A percentile compares a stretch with the other conserved stretches of the same genome.
Evolutionary conservation across 2,113 vertebrate genomes (phyloP).

Genomic region (Larimichthys crocea): DNA sequence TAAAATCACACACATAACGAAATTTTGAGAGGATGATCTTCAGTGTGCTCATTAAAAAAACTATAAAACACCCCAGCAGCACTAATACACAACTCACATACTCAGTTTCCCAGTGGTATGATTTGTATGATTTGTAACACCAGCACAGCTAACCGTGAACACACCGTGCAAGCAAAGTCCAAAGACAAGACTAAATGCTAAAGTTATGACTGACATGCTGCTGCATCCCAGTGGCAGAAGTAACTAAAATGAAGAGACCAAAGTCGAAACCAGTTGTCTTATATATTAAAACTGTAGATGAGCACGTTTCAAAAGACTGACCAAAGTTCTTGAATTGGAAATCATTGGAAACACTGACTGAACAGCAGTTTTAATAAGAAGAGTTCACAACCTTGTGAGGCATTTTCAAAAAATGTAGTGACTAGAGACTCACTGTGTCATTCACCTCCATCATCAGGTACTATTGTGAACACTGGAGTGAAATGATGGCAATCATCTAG

Average conservation of each 20-base stretch:
- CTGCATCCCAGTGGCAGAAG: neutral
- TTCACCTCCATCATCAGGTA: conserved; percentile 9
- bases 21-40: neutral
- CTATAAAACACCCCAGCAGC: neutral
- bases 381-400: neutral
- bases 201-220: neutral
- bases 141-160: neutral
- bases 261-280: neutral
- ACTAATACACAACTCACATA: conserved; percentile 4
- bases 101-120: neutral
- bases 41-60: neutral
- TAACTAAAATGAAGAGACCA: neutral
- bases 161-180: neutral
- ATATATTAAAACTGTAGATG: neutral
- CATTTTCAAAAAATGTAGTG: neutral
- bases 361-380: neutral
- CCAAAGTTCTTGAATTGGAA: neutral
- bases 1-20: neutral
- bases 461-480: neutral
- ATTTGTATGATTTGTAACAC: conserved; percentile 23
- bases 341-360: neutral
- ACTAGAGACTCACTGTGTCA: neutral
- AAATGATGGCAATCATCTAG: neutral
- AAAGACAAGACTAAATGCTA: neutral
- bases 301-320: neutral